These are phyloP conservation scores for Tridacna gigas DNA, from an alignment of 2,888 invertebrate genomes.

Conservation along the genomic window DNA sequence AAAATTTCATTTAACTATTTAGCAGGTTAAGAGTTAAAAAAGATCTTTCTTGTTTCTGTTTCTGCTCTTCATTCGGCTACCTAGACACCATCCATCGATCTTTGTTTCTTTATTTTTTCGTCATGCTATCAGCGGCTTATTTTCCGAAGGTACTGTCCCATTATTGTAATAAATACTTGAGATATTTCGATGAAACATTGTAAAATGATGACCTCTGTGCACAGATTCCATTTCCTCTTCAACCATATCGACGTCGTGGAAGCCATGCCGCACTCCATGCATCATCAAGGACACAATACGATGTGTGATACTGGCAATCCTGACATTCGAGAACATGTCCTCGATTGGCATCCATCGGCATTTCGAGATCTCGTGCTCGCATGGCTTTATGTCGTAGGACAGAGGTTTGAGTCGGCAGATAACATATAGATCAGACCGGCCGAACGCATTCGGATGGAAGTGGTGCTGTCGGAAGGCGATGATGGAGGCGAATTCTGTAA, in stretches of 20 bases:
- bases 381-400: constrained; percentile 77
- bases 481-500: constrained; percentile 81
- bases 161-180: not conserved
- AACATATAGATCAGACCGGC: constrained; percentile 82
- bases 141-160: too few species aligned
- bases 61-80: too few species aligned
- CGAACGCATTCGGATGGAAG: constrained; percentile 81
- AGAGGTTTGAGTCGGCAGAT: constrained; percentile 81
- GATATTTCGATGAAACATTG: constrained; percentile 68
- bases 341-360: constrained; percentile 81
- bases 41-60: too few species aligned
- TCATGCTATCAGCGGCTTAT: too few species aligned
- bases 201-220: constrained; percentile 76
- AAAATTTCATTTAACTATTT: too few species aligned
- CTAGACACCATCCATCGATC: too few species aligned
- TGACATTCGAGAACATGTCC: constrained; percentile 65
- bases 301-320: constrained; percentile 74
- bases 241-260: constrained; percentile 75
- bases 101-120: too few species aligned
- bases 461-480: constrained; percentile 83
- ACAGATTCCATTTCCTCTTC: constrained; percentile 76
- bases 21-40: too few species aligned
- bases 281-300: constrained; percentile 68
- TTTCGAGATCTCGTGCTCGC: constrained; percentile 76
- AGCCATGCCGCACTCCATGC: constrained; percentile 77